A percentile compares a stretch with the other conserved stretches of the same genome.
Evolutionary conservation across 2,113 vertebrate species (phyloP).

Genomic region (Ammospiza caudacuta): DNA sequence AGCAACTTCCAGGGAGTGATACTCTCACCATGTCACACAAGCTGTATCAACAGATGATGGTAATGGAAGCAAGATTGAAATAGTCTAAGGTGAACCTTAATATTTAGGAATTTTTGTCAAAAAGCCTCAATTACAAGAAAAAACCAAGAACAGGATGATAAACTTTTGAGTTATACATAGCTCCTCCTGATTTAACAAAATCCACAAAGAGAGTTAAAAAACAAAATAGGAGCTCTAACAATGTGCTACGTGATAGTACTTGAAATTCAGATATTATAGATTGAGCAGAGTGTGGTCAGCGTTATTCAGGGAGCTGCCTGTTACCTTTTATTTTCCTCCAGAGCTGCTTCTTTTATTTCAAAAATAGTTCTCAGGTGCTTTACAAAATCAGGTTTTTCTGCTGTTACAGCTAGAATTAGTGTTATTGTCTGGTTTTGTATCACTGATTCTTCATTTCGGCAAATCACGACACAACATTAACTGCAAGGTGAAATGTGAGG

Average conservation of each 20-base stretch:
- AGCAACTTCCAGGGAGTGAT: not conserved
- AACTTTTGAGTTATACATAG: not conserved
- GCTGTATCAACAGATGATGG: not conserved
- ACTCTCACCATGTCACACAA: not conserved
- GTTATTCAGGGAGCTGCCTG: not conserved
- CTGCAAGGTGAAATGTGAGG: slow-evolving; percentile 30
- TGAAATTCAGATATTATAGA: not conserved
- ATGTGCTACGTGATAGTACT: not conserved
- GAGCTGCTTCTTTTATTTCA: not conserved
- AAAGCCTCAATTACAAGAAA: not conserved
- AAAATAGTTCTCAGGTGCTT: not conserved
- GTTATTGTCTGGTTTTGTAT: slow-evolving; percentile 33
- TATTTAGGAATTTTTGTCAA: not conserved
- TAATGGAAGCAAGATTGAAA: not conserved
- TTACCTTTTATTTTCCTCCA: not conserved
- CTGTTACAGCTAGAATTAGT: not conserved
- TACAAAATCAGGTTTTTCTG: not conserved
- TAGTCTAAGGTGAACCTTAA: not conserved
- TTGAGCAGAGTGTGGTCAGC: not conserved
- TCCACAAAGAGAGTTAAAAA: not conserved
- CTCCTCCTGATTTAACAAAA: not conserved
- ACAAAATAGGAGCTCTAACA: not conserved
- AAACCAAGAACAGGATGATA: not conserved
- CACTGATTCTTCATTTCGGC: slow-evolving; percentile 38
- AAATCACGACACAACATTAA: slow-evolving; percentile 40